A percentile compares a stretch with the other conserved stretches of the same genome.
phyloP scores from a whole-genome alignment of 2,113 vertebrate genomes.

The Zeus faber region DNA sequence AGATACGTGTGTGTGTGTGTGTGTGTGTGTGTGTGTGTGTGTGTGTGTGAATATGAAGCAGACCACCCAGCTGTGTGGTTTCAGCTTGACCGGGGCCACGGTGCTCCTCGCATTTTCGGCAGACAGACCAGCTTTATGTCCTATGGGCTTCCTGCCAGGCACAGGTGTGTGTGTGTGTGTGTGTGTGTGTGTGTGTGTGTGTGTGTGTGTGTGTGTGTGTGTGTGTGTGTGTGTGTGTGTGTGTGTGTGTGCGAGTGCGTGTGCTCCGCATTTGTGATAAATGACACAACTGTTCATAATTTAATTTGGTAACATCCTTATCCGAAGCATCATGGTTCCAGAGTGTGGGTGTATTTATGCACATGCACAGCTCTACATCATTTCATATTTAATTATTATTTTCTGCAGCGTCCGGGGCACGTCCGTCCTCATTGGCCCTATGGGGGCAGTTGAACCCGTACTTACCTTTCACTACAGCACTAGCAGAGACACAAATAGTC shows the following conservation, averaged over 20 bases:
- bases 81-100: constrained; percentile 6
- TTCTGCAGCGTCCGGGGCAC: background rate
- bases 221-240: background rate
- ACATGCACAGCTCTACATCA: background rate
- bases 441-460: background rate
- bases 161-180: background rate
- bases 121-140: constrained; percentile 3
- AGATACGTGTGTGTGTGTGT: background rate
- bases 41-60: background rate
- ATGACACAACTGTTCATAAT: background rate
- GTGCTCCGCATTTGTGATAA: background rate
- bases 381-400: background rate
- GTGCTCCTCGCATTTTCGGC: background rate
- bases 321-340: background rate
- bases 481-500: too few relatives aligned
- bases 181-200: background rate
- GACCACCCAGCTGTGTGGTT: constrained; percentile 6
- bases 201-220: background rate
- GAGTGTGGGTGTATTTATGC: background rate
- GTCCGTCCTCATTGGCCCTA: background rate
- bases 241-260: background rate
- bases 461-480: background rate
- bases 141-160: background rate
- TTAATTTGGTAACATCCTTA: background rate
- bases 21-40: constrained; percentile 5